These are phyloP conservation scores for Heliconius himera DNA, from an alignment of 1,140 invertebrate species.

Conservation along the genomic window DNA sequence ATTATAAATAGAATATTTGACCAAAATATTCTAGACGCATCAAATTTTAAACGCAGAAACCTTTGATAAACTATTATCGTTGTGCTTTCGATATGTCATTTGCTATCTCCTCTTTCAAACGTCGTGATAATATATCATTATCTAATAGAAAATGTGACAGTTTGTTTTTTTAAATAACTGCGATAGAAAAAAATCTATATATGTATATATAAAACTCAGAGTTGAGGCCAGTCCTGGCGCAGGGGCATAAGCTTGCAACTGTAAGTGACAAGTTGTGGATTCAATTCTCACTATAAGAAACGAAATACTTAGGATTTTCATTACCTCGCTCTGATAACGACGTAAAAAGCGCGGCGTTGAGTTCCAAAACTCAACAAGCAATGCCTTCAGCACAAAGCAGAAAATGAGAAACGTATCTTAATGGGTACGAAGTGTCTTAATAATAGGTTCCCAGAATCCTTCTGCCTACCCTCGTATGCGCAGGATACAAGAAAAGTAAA, in stretches of 20 bases:
- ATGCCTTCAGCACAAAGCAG: too few relatives aligned
- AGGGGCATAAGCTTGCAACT: too few relatives aligned
- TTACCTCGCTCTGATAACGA: too few relatives aligned
- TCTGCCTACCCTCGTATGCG: too few relatives aligned
- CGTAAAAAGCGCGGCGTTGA: too few relatives aligned
- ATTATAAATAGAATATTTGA: not conserved
- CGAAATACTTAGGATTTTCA: too few relatives aligned
- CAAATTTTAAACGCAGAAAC: constrained; percentile 3
- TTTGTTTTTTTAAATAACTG: not conserved
- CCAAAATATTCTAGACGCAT: not conserved
- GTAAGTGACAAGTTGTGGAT: not conserved
- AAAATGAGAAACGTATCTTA: too few relatives aligned
- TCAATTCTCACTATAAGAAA: not conserved
- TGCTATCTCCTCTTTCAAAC: not conserved
- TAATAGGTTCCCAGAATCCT: too few relatives aligned
- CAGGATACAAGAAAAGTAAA: too few relatives aligned
- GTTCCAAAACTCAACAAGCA: too few relatives aligned
- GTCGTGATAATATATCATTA: not conserved
- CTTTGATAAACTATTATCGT: constrained; percentile 5
- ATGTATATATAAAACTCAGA: not conserved
- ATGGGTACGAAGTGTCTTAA: too few relatives aligned
- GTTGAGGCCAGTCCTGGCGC: too few relatives aligned
- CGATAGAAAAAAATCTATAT: not conserved
- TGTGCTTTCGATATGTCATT: not conserved
- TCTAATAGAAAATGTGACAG: constrained; percentile 1